A percentile compares a stretch with the other conserved stretches of the same genome.
phyloP scores from a whole-genome alignment of 2,797 vertebrate genomes.

The Lophius americanus region DNA sequence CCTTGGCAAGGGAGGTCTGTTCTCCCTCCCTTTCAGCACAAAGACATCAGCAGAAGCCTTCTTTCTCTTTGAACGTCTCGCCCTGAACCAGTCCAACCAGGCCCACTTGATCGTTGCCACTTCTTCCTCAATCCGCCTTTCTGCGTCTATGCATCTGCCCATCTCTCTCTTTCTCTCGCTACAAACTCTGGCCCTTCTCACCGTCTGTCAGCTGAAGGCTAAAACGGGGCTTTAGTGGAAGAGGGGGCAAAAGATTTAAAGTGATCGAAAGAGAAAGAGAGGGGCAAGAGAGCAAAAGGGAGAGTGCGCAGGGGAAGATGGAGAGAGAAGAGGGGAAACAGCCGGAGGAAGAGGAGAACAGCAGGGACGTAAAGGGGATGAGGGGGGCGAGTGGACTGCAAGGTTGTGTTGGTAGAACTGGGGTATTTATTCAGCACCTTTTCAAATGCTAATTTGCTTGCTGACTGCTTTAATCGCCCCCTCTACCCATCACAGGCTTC shows the following conservation, averaged over 20 bases:
- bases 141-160: constrained; percentile 69
- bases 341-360: constrained; percentile 56
- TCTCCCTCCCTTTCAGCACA: constrained; percentile 67
- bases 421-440: constrained; percentile 86
- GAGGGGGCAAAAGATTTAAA: constrained; percentile 30
- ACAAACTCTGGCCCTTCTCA: constrained; percentile 43
- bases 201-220: constrained; percentile 35
- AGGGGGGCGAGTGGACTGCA: constrained; percentile 56
- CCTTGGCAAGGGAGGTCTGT: constrained; percentile 39
- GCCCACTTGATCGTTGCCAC: constrained; percentile 67
- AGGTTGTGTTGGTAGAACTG: constrained; percentile 72
- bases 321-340: constrained; percentile 64
- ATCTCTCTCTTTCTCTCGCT: constrained; percentile 65
- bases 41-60: constrained; percentile 77
- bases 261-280: constrained; percentile 41
- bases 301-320: constrained; percentile 63
- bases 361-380: constrained; percentile 39
- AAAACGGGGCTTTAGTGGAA: neutral
- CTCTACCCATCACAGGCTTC: constrained; percentile 82
- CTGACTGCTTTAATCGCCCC: constrained; percentile 83
- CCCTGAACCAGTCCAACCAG: constrained; percentile 70
- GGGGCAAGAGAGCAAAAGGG: constrained; percentile 56
- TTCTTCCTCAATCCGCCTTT: constrained; percentile 59
- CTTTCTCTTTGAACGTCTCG: constrained; percentile 74
- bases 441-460: constrained; percentile 89